Evolutionary conservation across 1,140 invertebrate species (phyloP), one percentile per base, ranked within the genome.

Genomic region (Diorhabda sublineata): DNA sequence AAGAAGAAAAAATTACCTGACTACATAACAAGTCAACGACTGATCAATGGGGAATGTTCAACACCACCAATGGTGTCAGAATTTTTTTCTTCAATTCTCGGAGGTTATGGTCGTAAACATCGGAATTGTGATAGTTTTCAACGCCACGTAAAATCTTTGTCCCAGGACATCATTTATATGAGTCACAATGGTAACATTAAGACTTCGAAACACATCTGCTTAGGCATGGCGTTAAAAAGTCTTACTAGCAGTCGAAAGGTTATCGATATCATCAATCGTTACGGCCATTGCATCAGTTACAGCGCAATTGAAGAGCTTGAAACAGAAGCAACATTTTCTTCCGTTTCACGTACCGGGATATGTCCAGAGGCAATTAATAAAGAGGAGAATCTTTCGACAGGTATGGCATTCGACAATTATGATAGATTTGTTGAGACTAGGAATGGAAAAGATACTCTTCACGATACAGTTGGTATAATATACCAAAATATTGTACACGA

Each of bases 391-490:
- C 59, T 75, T 7, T 69, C 43, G 43, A 81, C 81, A 45, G 72
- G 76, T 61, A 66, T 83, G 45, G 82, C 81, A 2, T 84, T 73
- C 65, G 81, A 84, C 68, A 84, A 83, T 74, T 83, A 75, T 70
- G 80, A 82, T 73, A 69, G 82, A 44, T 82, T 78, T 67, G 81
- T 81, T 41, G 82, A 85, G 58, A 84, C 82, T 44, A 42, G 71
- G 4, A 78, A 69, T 73, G 82, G 81, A 45, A 81, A 26, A 26
- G 26, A 26, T 26, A 26, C 26, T 26, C 26, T 26, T 26, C 26
- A 26, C 26, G 26, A 26, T 26, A 26, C 26, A 26, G 26, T 26
- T 26, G 26, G 26, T 26, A 26, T 26, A 26, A 26, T 26, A 26
- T 79, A 75, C 74, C 44, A 72, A 71, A 66, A 72, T 45, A 61